Conservation (phyloP, 2,888 invertebrate species). For the Apeira syringaria region DNA sequence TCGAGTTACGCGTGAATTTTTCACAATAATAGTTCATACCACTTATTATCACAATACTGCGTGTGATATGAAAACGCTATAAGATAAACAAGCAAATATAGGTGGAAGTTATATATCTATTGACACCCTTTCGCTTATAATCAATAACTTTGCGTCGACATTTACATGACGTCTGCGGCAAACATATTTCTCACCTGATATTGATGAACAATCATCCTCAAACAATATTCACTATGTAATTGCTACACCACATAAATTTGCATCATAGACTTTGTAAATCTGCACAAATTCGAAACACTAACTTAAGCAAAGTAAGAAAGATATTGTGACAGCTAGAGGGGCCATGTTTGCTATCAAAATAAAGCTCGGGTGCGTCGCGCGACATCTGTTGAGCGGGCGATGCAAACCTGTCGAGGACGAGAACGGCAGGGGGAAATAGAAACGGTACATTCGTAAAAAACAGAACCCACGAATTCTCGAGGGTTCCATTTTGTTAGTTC, state of each 20-base stretch:
- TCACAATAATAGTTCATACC: no score
- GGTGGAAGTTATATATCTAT: conserved; percentile 16
- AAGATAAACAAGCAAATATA: no score
- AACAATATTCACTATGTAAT: conserved; percentile 11
- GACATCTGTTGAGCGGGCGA: conserved; percentile 36
- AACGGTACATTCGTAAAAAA: no score
- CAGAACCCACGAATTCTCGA: no score
- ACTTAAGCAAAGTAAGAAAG: conserved; percentile 10
- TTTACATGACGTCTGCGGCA: conserved; percentile 28
- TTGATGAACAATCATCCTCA: conserved; percentile 16
- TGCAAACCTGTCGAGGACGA: conserved; percentile 7
- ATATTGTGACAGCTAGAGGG: conserved; percentile 20
- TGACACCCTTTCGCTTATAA: conserved; percentile 41
- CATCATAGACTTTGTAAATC: conserved; percentile 17
- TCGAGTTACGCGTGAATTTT: no score
- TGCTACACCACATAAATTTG: conserved; percentile 16
- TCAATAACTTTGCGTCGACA: conserved; percentile 51
- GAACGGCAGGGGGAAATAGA: conserved; percentile 6
- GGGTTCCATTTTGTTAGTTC: conserved; percentile 14
- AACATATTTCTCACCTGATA: conserved; percentile 25
- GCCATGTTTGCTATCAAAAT: conserved; percentile 41
- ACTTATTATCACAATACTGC: no score
- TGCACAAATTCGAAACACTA: conserved; percentile 7
- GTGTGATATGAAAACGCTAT: no score
- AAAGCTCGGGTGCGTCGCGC: conserved; percentile 19